phyloP scores from a whole-genome alignment of 2,888 invertebrate species.

The Lithodes maja region DNA sequence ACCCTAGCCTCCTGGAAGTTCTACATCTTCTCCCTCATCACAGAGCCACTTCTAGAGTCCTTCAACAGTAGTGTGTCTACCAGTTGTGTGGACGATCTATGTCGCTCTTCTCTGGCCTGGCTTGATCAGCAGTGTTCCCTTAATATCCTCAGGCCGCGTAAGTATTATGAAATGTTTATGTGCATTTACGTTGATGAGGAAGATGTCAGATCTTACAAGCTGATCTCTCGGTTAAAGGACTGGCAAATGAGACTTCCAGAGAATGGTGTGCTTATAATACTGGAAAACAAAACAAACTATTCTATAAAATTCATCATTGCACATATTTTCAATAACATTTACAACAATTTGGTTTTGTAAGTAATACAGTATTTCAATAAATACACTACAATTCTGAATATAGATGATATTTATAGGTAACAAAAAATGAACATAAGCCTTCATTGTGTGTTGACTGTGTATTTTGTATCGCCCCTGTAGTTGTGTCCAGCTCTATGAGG shows the following conservation, averaged over 20 bases:
- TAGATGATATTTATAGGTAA: not conserved
- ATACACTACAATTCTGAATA: not conserved
- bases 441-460: not conserved
- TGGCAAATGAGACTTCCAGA: too few relatives aligned
- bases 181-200: too few relatives aligned
- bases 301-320: too few relatives aligned
- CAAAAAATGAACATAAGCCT: not conserved
- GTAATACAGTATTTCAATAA: too few relatives aligned
- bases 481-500: slow-evolving; percentile 90
- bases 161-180: slow-evolving; percentile 10
- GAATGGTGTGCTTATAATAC: too few relatives aligned
- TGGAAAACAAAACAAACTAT: too few relatives aligned
- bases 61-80: slow-evolving; percentile 95
- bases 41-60: slow-evolving; percentile 90
- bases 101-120: slow-evolving; percentile 94
- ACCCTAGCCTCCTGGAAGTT: slow-evolving; percentile 97
- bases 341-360: too few relatives aligned
- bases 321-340: too few relatives aligned
- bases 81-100: slow-evolving; percentile 91
- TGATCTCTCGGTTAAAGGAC: too few relatives aligned
- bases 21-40: slow-evolving; percentile 96
- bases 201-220: too few relatives aligned
- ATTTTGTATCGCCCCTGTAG: slow-evolving; percentile 32
- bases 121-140: slow-evolving; percentile 97
- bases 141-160: slow-evolving; percentile 91